These are phyloP conservation scores for Poeciliopsis infans DNA, from an alignment of 2,797 vertebrate species.

Conservation along the genomic window DNA sequence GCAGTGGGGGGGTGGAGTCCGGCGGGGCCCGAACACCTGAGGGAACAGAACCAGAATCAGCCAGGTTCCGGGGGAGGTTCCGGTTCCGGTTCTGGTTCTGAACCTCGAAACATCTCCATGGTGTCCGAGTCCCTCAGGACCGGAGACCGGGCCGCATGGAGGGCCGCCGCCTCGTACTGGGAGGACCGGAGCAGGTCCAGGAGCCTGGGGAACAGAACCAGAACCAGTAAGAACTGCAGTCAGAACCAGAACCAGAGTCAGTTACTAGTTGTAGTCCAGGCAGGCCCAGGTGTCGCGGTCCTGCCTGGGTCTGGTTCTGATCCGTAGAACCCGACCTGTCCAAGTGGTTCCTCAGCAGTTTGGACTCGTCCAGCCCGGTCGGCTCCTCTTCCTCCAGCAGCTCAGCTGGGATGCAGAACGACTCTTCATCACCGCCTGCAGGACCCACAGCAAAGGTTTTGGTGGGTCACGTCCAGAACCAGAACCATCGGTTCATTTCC, in stretches of 20 bases:
- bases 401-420: conserved; percentile 6
- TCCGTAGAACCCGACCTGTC: conserved; percentile 68
- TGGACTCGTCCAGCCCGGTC: conserved; percentile 59
- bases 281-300: too few relatives aligned
- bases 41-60: not conserved
- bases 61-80: not conserved
- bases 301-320: not conserved
- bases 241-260: too few relatives aligned
- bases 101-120: conserved; percentile 70
- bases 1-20: conserved; percentile 69
- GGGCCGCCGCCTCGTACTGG: conserved; percentile 79
- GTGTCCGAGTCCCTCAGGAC: conserved; percentile 78
- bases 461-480: not conserved
- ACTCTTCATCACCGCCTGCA: conserved; percentile 27
- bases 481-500: not conserved
- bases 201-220: conserved; percentile 69
- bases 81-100: too few relatives aligned
- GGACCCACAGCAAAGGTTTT: not conserved
- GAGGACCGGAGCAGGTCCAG: conserved; percentile 75
- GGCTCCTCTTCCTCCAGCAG: conserved; percentile 74
- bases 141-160: conserved; percentile 77
- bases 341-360: conserved; percentile 70
- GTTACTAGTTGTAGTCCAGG: too few relatives aligned
- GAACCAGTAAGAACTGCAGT: not conserved
- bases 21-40: conserved; percentile 33